Conservation (phyloP, 2,113 vertebrate genomes). For the Varanus salvator region DNA sequence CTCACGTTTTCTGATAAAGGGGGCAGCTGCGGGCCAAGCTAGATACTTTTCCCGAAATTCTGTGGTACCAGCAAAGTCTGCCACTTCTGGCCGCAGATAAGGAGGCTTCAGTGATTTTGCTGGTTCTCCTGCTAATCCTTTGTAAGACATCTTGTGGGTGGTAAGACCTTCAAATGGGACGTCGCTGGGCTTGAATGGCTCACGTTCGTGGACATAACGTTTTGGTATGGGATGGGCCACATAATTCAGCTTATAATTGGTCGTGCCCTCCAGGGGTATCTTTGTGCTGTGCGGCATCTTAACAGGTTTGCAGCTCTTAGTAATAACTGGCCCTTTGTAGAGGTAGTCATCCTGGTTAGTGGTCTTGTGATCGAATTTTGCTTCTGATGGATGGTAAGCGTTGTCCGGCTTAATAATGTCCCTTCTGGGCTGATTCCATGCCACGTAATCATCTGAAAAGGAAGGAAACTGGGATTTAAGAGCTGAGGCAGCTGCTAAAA, state of each 20-base stretch:
- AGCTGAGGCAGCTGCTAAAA: neutral
- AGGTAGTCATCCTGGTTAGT: constrained; percentile 60
- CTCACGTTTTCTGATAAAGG: constrained; percentile 34
- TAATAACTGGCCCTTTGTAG: constrained; percentile 38
- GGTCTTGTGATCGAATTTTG: constrained; percentile 62
- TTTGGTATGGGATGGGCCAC: constrained; percentile 65
- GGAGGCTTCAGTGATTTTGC: constrained; percentile 56
- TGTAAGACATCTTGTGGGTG: constrained; percentile 68
- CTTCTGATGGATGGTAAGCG: constrained; percentile 46
- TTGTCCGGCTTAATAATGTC: constrained; percentile 37
- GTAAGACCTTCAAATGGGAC: constrained; percentile 69
- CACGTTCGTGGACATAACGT: constrained; percentile 13
- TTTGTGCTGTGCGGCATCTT: neutral
- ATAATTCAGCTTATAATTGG: constrained; percentile 76
- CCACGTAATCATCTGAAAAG: constrained; percentile 78
- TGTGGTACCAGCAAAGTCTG: constrained; percentile 45
- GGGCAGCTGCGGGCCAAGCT: constrained; percentile 59
- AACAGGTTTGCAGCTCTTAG: constrained; percentile 65
- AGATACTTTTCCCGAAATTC: constrained; percentile 75
- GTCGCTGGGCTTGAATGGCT: constrained; percentile 52
- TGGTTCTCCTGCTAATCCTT: constrained; percentile 33
- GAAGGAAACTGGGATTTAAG: constrained; percentile 36
- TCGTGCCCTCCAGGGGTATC: constrained; percentile 66
- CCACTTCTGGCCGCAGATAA: neutral
- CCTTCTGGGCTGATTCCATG: constrained; percentile 63